Percentiles rank a stretch among this genome's conserved stretches.
phyloP scores from a whole-genome alignment of 2,797 vertebrate species.

The Cyclura pinguis region DNA sequence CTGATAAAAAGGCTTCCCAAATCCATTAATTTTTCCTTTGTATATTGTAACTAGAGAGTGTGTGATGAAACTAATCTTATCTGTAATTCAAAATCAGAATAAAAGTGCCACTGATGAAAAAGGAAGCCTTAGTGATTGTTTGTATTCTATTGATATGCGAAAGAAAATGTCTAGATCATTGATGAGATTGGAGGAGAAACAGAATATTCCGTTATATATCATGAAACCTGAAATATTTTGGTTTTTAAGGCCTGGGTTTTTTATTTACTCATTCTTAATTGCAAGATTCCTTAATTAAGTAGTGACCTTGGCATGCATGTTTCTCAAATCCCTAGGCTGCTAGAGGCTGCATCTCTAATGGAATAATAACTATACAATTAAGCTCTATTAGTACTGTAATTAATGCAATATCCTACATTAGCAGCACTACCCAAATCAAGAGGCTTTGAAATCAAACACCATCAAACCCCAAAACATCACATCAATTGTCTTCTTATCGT shows the following conservation, averaged over 20 bases:
- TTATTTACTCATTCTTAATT: slow-evolving; percentile 53
- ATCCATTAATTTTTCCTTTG: neutral
- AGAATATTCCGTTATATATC: slow-evolving; percentile 18
- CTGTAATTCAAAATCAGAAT: neutral
- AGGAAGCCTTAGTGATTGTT: neutral
- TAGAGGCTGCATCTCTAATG: slow-evolving; percentile 39
- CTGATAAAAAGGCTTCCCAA: neutral
- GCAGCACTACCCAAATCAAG: neutral
- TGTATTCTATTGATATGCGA: slow-evolving; percentile 1
- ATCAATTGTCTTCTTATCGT: slow-evolving; percentile 10
- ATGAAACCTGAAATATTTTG: slow-evolving; percentile 33
- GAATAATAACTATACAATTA: neutral
- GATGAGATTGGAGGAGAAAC: neutral
- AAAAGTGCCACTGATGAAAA: neutral
- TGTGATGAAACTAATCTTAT: neutral
- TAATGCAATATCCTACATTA: slow-evolving; percentile 27
- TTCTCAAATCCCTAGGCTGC: slow-evolving; percentile 16
- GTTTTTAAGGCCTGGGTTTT: slow-evolving; percentile 43
- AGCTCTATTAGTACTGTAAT: slow-evolving; percentile 24
- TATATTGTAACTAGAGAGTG: neutral
- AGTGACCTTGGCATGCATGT: slow-evolving; percentile 34
- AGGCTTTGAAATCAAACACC: slow-evolving; percentile 34
- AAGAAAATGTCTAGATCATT: neutral
- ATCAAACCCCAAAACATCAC: slow-evolving; percentile 7
- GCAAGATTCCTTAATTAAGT: slow-evolving; percentile 23